Percentiles rank a stretch among this genome's conserved stretches.
Evolutionary conservation across 2,797 vertebrate genomes (phyloP).

Genomic region (Neosalanx taihuensis): DNA sequence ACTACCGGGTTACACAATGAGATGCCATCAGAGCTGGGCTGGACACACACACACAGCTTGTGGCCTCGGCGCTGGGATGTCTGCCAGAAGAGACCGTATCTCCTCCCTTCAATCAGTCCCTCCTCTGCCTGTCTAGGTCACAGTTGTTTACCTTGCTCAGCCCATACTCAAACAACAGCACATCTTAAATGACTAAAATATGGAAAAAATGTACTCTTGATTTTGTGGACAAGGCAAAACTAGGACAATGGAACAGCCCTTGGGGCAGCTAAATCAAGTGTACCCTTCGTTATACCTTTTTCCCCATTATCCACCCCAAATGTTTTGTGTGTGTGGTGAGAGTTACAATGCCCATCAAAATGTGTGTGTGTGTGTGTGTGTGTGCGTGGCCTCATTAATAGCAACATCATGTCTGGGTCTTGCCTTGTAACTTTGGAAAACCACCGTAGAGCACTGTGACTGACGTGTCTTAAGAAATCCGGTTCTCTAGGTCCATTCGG

Average conservation of each 20-base stretch:
- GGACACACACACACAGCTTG: background rate
- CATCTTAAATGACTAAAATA: background rate
- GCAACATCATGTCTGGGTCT: too few species aligned
- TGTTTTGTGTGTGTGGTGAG: background rate
- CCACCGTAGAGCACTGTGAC: background rate
- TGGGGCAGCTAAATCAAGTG: background rate
- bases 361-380: background rate
- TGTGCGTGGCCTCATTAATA: background rate
- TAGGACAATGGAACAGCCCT: background rate
- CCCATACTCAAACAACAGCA: background rate
- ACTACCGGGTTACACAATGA: constrained; percentile 8
- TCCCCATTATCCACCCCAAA: background rate
- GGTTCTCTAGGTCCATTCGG: background rate
- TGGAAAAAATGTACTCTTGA: background rate
- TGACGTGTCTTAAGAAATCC: background rate
- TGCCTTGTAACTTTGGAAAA: too few species aligned
- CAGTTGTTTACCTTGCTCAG: background rate
- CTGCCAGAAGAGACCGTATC: background rate
- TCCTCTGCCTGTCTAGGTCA: background rate
- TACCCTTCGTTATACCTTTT: background rate
- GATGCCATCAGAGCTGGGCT: constrained; percentile 5
- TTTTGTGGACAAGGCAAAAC: background rate
- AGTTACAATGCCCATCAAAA: background rate
- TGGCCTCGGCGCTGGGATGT: background rate
- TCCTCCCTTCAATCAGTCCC: background rate